Percentiles rank a stretch among this genome's conserved stretches.
Conservation (phyloP, 1,140 invertebrate species). For the Aradophagus sp. region DNA sequence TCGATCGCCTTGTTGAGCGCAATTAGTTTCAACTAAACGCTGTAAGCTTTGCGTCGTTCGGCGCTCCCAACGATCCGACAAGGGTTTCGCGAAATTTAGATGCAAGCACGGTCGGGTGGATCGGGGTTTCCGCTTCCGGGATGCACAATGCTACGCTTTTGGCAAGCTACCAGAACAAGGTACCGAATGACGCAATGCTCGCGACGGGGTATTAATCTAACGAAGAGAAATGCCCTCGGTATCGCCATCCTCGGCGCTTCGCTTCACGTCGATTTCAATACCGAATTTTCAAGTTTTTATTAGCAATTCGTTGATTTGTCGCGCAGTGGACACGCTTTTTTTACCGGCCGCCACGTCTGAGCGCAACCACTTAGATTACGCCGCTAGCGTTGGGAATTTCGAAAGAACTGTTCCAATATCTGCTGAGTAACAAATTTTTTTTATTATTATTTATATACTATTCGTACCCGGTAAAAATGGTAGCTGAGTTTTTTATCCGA, state of each 20-base stretch:
- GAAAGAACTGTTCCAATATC: no score
- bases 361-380: no score
- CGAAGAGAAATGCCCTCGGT: conserved; percentile 50
- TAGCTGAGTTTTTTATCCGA: no score
- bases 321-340: no score
- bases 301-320: conserved; percentile 23
- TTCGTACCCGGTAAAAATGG: no score
- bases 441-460: no score
- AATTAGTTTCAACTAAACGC: conserved; percentile 28
- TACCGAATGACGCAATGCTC: conserved; percentile 58
- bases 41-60: conserved; percentile 24
- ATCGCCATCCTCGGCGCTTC: conserved; percentile 42
- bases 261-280: conserved; percentile 45
- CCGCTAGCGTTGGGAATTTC: no score
- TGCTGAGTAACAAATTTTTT: no score
- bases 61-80: conserved; percentile 16
- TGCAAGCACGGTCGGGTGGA: conserved; percentile 41
- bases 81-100: conserved; percentile 56
- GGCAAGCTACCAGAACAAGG: conserved; percentile 67
- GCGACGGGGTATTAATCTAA: conserved; percentile 68
- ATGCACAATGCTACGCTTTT: conserved; percentile 63
- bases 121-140: conserved; percentile 63
- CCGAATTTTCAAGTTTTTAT: conserved; percentile 46
- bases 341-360: no score
- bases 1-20: conserved; percentile 25